These are phyloP conservation scores for Napeogenes sylphis DNA, from an alignment of 2,888 invertebrate genomes.

Conservation along the genomic window DNA sequence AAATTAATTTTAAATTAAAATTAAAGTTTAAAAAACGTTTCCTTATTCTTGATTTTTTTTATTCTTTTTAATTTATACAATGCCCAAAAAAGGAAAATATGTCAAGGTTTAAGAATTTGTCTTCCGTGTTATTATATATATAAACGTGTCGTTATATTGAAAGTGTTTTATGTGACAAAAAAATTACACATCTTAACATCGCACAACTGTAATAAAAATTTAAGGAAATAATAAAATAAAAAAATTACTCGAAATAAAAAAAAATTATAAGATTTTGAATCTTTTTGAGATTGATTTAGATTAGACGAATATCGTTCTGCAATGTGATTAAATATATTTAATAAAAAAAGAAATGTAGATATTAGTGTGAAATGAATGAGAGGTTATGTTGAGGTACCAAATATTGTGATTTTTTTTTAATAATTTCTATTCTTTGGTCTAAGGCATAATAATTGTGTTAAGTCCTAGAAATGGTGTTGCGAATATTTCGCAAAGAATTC, in stretches of 20 bases:
- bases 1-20: too few relatives aligned
- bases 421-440: background rate
- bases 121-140: too few relatives aligned
- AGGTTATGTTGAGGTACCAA: conserved; percentile 41
- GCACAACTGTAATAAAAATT: background rate
- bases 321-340: conserved; percentile 29
- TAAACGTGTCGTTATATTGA: too few relatives aligned
- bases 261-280: conserved; percentile 6
- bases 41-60: too few relatives aligned
- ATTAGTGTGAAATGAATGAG: conserved; percentile 23
- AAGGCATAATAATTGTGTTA: background rate
- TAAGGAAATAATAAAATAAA: background rate
- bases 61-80: too few relatives aligned
- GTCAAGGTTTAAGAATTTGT: too few relatives aligned
- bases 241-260: background rate
- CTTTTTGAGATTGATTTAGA: conserved; percentile 15
- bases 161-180: too few relatives aligned
- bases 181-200: background rate
- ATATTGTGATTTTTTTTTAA: conserved; percentile 29
- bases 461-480: background rate
- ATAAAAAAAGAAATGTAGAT: conserved; percentile 23
- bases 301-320: conserved; percentile 14
- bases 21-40: too few relatives aligned
- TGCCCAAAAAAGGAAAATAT: too few relatives aligned
- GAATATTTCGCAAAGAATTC: conserved; percentile 10